A percentile compares a stretch with the other conserved stretches of the same genome.
Evolutionary conservation across 2,797 vertebrate species (phyloP).

Genomic region (Acridotheres tristis): DNA sequence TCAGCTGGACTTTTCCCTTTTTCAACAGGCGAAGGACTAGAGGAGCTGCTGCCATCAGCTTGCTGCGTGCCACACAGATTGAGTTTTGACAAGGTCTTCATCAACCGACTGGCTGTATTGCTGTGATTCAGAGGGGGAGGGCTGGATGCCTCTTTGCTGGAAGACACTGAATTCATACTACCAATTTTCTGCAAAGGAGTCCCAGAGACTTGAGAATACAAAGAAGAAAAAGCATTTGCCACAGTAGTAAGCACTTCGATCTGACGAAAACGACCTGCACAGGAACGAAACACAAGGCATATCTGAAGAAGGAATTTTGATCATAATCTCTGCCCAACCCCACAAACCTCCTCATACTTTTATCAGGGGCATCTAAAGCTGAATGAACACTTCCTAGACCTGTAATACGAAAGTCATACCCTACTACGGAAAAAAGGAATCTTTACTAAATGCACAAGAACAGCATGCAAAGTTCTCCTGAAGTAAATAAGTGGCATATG

Average conservation of each 20-base stretch:
- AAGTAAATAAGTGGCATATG: not conserved
- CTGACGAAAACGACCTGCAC: constrained; percentile 94
- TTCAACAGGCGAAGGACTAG: constrained; percentile 47
- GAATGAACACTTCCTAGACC: not conserved
- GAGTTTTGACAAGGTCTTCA: constrained; percentile 86
- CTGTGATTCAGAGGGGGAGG: constrained; percentile 79
- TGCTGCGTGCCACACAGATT: constrained; percentile 76
- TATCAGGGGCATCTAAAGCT: not conserved
- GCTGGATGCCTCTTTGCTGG: constrained; percentile 75
- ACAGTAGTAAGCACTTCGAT: constrained; percentile 97
- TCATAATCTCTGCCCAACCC: not conserved
- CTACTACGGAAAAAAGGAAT: not conserved
- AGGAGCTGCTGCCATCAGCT: constrained; percentile 45
- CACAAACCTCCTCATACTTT: not conserved
- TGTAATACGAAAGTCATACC: not conserved
- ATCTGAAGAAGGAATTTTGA: not conserved
- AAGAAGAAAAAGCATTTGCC: constrained; percentile 94
- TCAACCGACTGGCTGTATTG: constrained; percentile 87
- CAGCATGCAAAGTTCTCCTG: not conserved
- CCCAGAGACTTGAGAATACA: constrained; percentile 96
- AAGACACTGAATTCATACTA: constrained; percentile 74
- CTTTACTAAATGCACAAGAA: not conserved
- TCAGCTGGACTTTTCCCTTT: constrained; percentile 55
- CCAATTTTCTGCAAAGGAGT: constrained; percentile 88
- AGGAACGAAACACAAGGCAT: not conserved